phyloP scores from a whole-genome alignment of 2,888 invertebrate genomes.

The Clitarchus hookeri region DNA sequence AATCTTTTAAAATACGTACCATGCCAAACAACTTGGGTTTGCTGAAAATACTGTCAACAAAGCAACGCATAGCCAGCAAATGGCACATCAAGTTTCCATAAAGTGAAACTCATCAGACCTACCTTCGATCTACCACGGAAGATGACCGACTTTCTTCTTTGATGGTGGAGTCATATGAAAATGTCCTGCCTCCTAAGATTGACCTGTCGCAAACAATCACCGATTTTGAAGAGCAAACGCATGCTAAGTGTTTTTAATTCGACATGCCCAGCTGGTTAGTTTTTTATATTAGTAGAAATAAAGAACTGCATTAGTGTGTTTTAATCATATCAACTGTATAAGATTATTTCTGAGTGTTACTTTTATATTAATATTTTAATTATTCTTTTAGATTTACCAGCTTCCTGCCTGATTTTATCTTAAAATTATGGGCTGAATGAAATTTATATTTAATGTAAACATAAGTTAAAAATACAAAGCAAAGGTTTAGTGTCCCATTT shows the following conservation, averaged over 20 bases:
- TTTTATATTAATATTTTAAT: too few relatives aligned
- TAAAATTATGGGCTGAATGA: too few relatives aligned
- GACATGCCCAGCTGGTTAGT: constrained; percentile 14
- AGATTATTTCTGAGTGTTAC: too few relatives aligned
- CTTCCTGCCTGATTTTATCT: too few relatives aligned
- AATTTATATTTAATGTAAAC: too few relatives aligned
- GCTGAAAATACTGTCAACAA: background rate
- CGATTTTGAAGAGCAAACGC: constrained; percentile 8
- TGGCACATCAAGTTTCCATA: background rate
- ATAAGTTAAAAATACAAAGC: too few relatives aligned
- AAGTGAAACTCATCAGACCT: background rate
- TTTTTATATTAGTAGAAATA: background rate
- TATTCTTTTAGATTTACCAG: too few relatives aligned
- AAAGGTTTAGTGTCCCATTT: too few relatives aligned
- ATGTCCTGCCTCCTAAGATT: background rate
- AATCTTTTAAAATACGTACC: background rate
- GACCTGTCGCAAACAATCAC: constrained; percentile 9
- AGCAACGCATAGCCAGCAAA: background rate
- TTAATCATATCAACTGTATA: background rate
- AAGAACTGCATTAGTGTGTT: background rate
- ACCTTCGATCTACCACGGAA: constrained; percentile 2
- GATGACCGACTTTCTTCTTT: background rate
- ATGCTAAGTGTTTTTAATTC: background rate
- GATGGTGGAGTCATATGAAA: background rate
- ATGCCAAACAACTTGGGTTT: background rate